Evolutionary conservation across 2,888 invertebrate species (phyloP), one percentile per base, ranked within the genome.

Genomic region (Cephus sareptanus): DNA sequence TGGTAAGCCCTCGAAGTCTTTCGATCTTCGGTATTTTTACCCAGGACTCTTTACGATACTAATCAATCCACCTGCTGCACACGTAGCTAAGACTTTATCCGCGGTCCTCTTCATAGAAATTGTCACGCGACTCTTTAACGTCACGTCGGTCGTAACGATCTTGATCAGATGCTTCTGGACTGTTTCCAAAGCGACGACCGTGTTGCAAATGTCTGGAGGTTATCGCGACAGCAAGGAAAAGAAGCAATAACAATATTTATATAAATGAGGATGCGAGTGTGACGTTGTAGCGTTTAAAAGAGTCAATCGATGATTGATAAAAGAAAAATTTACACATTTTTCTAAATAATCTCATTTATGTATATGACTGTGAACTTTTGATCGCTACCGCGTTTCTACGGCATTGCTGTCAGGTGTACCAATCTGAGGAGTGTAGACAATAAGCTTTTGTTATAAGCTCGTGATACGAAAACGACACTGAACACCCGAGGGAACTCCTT

Each of bases 1-100:
- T 97, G 95, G 97, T 97, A 92, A 92, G 88, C 86, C 75, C 56
- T 56, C 56, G 56, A 56, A 56, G 9, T 23, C 56, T 56, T 9
- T 56, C 6, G 56, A 56, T 40, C 40, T 15, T 15, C 56, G 23
- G 9, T 2, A 56, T 56, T 56, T 56, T 23, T 56, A 56, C 9
- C 9, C 56, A 56, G 56, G 56, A 56, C 56, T 23, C 9, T 56
- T 6, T 56, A 56, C 56, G 56, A 56, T 56, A 56, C 23, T 56
- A 23, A 56, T 56, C 0, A 6, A 56, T 56, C 9, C 23, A 56
- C 23, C 56, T 56, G 56, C 56, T 15, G 15, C 23, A 56, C 23
- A 23, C 56, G 56, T 56, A 23, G 56, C 56, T 56, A 23, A 9
- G 40, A 40, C 40, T 40, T 15, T 40, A 15, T 15, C 1, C 40